These are phyloP conservation scores for Himalopsyche kuldschensis DNA, from an alignment of 2,888 invertebrate genomes.

Conservation along the genomic window DNA sequence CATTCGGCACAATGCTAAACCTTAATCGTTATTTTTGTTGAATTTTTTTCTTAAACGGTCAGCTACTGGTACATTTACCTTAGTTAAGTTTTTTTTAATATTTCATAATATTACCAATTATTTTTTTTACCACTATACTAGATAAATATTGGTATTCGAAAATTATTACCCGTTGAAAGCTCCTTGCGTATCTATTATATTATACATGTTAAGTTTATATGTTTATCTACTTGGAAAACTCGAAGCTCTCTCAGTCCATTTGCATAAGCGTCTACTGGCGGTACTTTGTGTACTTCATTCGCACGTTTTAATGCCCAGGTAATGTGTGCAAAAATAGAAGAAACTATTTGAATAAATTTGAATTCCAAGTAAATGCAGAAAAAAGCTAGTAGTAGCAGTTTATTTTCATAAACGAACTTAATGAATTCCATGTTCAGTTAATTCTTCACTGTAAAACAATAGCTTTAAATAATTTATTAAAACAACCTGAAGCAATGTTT, in stretches of 20 bases:
- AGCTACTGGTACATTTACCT: no score
- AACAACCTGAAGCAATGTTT: no score
- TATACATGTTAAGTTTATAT: background rate
- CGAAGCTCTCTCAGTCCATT: conserved; percentile 18
- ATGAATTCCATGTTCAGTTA: background rate
- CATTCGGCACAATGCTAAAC: no score
- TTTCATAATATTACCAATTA: no score
- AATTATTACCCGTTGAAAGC: background rate
- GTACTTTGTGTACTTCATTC: conserved; percentile 15
- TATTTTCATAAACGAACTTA: background rate
- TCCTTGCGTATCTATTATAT: background rate
- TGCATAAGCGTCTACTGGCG: conserved; percentile 27
- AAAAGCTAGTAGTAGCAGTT: background rate
- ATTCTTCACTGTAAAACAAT: no score
- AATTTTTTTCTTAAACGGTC: no score
- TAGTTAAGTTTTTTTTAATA: no score
- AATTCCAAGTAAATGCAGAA: background rate
- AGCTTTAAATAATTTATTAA: no score
- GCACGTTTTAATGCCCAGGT: conserved; percentile 29
- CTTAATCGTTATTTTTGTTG: no score
- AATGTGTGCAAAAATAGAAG: conserved; percentile 21
- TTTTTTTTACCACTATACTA: no score
- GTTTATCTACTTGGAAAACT: conserved; percentile 22
- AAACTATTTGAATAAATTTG: background rate
- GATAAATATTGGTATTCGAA: background rate